Percentiles rank a stretch among this genome's conserved stretches.
phyloP scores from a whole-genome alignment of 2,797 vertebrate species.

The Enteromius trimaculatus region DNA sequence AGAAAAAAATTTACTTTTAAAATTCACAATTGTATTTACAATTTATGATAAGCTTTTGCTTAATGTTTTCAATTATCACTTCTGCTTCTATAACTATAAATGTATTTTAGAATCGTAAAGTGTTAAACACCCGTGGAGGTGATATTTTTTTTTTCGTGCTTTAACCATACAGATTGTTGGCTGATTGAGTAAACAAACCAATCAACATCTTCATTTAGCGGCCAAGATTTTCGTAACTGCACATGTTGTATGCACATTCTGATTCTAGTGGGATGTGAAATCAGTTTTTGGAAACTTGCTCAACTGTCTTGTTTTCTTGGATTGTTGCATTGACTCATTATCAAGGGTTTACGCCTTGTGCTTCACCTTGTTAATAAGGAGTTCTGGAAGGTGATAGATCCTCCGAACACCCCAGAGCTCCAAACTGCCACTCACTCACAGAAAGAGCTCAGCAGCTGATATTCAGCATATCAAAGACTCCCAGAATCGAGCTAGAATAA shows the following conservation, averaged over 20 bases:
- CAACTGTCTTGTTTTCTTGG: constrained; percentile 11
- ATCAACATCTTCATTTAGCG: background rate
- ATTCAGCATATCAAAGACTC: constrained; percentile 52
- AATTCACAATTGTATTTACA: too few species aligned
- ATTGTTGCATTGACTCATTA: constrained; percentile 32
- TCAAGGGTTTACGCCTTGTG: constrained; percentile 7
- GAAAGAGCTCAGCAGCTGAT: constrained; percentile 33
- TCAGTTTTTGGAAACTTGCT: constrained; percentile 15
- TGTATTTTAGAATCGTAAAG: background rate
- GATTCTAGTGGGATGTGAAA: background rate
- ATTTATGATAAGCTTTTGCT: background rate
- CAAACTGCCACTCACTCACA: background rate
- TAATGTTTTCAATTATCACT: background rate
- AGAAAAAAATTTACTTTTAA: too few species aligned
- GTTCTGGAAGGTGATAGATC: constrained; percentile 41
- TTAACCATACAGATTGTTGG: background rate
- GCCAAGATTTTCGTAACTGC: background rate
- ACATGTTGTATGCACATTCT: background rate
- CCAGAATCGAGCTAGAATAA: constrained; percentile 13
- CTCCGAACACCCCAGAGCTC: constrained; percentile 37
- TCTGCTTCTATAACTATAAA: background rate
- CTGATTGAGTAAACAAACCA: background rate
- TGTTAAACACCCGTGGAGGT: background rate
- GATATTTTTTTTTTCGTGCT: background rate
- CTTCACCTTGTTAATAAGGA: constrained; percentile 57